A percentile compares a stretch with the other conserved stretches of the same genome.
Conservation (phyloP, 2,888 invertebrate genomes). For the Drosophila kanekoi region DNA sequence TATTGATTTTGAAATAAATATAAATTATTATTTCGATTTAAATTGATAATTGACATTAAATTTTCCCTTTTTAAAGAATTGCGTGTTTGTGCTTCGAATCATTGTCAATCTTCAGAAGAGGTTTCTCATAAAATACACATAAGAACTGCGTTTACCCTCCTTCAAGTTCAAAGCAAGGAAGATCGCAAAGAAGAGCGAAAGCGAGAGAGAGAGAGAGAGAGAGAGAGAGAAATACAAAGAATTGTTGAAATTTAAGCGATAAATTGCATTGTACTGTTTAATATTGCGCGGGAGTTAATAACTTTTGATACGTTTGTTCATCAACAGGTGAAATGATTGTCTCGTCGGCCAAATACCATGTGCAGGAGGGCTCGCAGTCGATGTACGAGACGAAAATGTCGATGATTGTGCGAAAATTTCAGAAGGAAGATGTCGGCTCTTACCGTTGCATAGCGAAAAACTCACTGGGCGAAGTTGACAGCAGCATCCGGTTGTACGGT, state of each 20-base stretch:
- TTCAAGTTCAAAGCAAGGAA: background rate
- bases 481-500: conserved; percentile 95
- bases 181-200: background rate
- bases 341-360: conserved; percentile 92
- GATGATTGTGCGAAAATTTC: conserved; percentile 91
- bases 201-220: background rate
- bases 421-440: conserved; percentile 91
- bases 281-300: background rate
- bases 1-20: too few relatives aligned
- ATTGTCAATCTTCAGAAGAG: too few relatives aligned
- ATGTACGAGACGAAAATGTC: conserved; percentile 93
- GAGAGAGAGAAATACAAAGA: too few relatives aligned
- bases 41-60: too few relatives aligned
- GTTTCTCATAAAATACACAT: too few relatives aligned
- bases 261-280: background rate
- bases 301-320: conserved; percentile 7
- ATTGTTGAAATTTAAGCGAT: too few relatives aligned
- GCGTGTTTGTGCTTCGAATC: too few relatives aligned
- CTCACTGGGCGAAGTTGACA: conserved; percentile 94
- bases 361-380: conserved; percentile 89
- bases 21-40: too few relatives aligned
- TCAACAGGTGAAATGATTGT: conserved; percentile 92
- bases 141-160: too few relatives aligned
- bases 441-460: conserved; percentile 95
- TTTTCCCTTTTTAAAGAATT: too few relatives aligned